A percentile compares a stretch with the other conserved stretches of the same genome.
Conservation (phyloP, 2,113 vertebrate species). For the Silurus meridionalis region DNA sequence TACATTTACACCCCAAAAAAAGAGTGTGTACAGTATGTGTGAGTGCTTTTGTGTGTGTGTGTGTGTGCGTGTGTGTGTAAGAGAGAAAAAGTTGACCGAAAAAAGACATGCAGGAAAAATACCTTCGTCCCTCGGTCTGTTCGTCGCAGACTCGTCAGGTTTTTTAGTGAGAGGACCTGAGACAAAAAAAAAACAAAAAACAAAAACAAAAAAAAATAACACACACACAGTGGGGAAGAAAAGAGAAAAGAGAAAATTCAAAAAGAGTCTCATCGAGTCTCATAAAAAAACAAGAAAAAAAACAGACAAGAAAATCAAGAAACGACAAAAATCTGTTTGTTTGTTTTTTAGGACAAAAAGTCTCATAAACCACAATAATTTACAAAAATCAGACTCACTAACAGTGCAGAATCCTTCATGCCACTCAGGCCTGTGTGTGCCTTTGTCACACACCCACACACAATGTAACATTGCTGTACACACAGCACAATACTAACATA, state of each 20-base stretch:
- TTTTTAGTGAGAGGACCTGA: constrained; percentile 92
- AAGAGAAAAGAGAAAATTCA: constrained; percentile 69
- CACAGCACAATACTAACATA: neutral
- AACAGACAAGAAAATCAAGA: constrained; percentile 53
- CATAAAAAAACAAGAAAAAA: constrained; percentile 45
- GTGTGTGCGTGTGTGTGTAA: constrained; percentile 30
- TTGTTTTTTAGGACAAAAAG: constrained; percentile 37
- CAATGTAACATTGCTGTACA: neutral
- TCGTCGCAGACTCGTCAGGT: constrained; percentile 77
- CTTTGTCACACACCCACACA: constrained; percentile 6
- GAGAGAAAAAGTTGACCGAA: constrained; percentile 62
- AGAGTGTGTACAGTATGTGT: neutral
- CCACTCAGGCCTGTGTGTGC: constrained; percentile 23
- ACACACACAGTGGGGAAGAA: constrained; percentile 34
- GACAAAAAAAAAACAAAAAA: constrained; percentile 72
- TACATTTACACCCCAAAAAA: constrained; percentile 15
- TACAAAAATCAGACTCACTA: constrained; percentile 35
- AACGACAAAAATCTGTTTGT: constrained; percentile 16
- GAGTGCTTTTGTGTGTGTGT: constrained; percentile 1
- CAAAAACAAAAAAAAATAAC: constrained; percentile 67
- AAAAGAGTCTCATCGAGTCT: constrained; percentile 57
- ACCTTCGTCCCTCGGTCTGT: constrained; percentile 81
- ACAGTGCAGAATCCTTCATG: constrained; percentile 8
- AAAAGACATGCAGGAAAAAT: constrained; percentile 74
- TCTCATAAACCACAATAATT: constrained; percentile 23